Evolutionary conservation across 1,140 invertebrate genomes (phyloP).

Genomic region (Drosophila nigromelanica): DNA sequence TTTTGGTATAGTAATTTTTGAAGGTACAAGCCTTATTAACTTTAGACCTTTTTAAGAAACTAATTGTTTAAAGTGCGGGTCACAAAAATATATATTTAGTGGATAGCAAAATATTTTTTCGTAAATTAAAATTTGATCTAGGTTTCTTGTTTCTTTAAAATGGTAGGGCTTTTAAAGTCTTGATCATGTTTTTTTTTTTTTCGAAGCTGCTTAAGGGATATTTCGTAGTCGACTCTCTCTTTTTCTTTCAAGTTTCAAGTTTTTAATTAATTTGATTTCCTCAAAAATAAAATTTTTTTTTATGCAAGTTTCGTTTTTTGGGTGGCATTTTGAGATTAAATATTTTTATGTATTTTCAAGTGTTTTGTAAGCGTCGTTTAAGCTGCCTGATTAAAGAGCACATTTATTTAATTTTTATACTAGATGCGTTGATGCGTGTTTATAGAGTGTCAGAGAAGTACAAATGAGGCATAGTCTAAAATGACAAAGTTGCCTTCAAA

Average conservation of each 20-base stretch:
- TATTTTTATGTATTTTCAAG: slow-evolving; percentile 26
- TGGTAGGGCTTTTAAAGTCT: too few relatives aligned
- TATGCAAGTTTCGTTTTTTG: slow-evolving; percentile 37
- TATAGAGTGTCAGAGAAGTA: slow-evolving; percentile 18
- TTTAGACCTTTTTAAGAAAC: too few relatives aligned
- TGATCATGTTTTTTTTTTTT: too few relatives aligned
- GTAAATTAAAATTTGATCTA: too few relatives aligned
- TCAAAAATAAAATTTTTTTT: slow-evolving; percentile 1
- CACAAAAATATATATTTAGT: too few relatives aligned
- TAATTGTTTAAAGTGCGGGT: too few relatives aligned
- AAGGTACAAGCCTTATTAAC: too few relatives aligned
- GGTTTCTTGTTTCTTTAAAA: too few relatives aligned
- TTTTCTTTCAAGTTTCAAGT: slow-evolving; percentile 17
- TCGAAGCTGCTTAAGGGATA: neutral
- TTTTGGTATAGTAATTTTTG: too few relatives aligned
- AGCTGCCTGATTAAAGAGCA: slow-evolving; percentile 17
- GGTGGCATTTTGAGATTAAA: slow-evolving; percentile 59
- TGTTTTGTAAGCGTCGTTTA: slow-evolving; percentile 56
- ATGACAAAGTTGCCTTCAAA: slow-evolving; percentile 43
- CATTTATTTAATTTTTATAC: slow-evolving; percentile 12
- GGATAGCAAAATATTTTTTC: too few relatives aligned
- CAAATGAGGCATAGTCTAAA: slow-evolving; percentile 48
- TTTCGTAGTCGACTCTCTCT: slow-evolving; percentile 1
- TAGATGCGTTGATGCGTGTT: slow-evolving; percentile 8
- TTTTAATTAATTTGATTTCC: slow-evolving; percentile 63